These are phyloP conservation scores for Alloscopus bannaensis DNA, from an alignment of 2,888 invertebrate species.

Conservation along the genomic window DNA sequence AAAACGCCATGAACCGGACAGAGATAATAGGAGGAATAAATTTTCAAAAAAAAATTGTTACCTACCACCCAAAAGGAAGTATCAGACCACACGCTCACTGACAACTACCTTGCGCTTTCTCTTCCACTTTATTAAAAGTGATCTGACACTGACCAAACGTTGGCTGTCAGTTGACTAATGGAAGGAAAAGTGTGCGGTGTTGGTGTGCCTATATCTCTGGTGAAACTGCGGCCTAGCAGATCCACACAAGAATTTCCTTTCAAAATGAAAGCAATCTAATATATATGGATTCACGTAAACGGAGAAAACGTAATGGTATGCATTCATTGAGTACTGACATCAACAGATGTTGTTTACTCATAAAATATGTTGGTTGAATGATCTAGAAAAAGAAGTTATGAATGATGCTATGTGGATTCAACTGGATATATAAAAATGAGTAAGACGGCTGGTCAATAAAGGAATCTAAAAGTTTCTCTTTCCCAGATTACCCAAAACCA, in stretches of 20 bases:
- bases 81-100: too few species aligned
- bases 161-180: conserved; percentile 39
- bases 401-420: too few species aligned
- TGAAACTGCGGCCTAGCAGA: too few species aligned
- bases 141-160: conserved; percentile 44
- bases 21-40: conserved; percentile 4
- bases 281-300: background rate
- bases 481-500: too few species aligned
- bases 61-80: conserved; percentile 1
- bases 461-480: too few species aligned
- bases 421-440: too few species aligned
- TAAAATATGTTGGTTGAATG: conserved; percentile 38
- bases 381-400: too few species aligned
- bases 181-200: background rate
- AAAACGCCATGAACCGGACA: background rate
- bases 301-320: conserved; percentile 25
- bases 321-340: conserved; percentile 44
- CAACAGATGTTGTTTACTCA: conserved; percentile 45
- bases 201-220: too few species aligned
- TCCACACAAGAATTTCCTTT: too few species aligned
- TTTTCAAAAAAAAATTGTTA: background rate
- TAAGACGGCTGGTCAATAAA: too few species aligned
- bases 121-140: conserved; percentile 11
- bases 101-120: background rate
- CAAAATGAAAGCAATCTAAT: too few species aligned